Evolutionary conservation across 2,888 invertebrate species (phyloP), one percentile per base, ranked within the genome.

Genomic region (Cabera pusaria): DNA sequence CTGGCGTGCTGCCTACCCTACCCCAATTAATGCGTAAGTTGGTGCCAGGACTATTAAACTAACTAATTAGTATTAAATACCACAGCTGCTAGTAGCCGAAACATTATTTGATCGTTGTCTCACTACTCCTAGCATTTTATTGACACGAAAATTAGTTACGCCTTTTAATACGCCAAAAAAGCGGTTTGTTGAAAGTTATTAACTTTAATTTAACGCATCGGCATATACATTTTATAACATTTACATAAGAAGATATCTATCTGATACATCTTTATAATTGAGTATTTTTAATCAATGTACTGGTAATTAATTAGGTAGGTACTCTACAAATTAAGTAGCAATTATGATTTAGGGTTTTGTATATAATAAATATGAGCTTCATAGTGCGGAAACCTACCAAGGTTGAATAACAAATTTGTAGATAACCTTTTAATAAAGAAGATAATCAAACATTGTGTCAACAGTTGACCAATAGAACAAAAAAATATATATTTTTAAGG

Each of bases 401-500:
- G 32, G 44, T 35, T 28, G 8, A 20, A 27, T 7, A 17, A 21
- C 19, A 20, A 14, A 44, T 25, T 18, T 42, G 35, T 44, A 41
- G 38, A 38, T 16, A 44, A 32, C 44, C 34, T 44, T 47, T 50
- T 50, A 46, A 44, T 48, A 49, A 46, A 44, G 49, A 50, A 66
- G 56, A 56, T 44, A 60, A 55, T 60, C 56, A 53, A 55, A 59
- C 44, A 56, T 55, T 65, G 56, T 60, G 65, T 66, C 66, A 69
- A 66, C 62, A 62, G 51, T 57, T 56, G 56, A 60, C 52, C 62
- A 65, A 64, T 62, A 66, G 58, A 56, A 63, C 60, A 67, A 71
- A 67, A 73, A 72, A 72, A 73, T 65, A 64, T 72, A 72, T 74
- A 70, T 75, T 72, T 68, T 62, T 70, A 68, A 72, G 76, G 72